phyloP scores from a whole-genome alignment of 2,888 invertebrate species.

The Sarcophaga carnaria region DNA sequence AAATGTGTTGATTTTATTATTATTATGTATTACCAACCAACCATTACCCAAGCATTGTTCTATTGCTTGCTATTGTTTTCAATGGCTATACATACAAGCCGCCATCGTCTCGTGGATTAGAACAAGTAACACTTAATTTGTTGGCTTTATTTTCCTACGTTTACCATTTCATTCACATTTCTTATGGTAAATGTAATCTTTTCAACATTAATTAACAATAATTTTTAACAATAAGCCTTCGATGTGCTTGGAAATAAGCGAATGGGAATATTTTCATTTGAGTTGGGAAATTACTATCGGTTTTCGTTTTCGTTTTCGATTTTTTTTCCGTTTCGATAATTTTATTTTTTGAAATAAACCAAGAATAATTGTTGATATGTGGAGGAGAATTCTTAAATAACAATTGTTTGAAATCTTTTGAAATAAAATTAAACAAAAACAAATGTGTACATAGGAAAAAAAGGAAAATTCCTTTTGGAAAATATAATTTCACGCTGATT shows the following conservation, averaged over 20 bases:
- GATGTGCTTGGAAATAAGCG: not conserved
- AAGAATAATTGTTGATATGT: conserved; percentile 33
- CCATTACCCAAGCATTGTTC: conserved; percentile 2
- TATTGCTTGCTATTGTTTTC: conserved; percentile 8
- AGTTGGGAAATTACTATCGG: not conserved
- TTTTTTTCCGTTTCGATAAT: not conserved
- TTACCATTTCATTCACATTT: conserved; percentile 11
- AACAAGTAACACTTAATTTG: conserved; percentile 64
- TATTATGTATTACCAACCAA: conserved; percentile 4
- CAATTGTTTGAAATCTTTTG: conserved; percentile 26
- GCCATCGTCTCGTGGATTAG: conserved; percentile 27
- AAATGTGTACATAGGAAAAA: not conserved
- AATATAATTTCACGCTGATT: conserved; percentile 59
- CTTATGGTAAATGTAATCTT: conserved; percentile 51
- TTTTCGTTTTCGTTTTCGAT: not conserved
- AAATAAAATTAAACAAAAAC: not conserved
- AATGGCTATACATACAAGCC: not conserved
- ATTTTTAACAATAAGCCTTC: conserved; percentile 37
- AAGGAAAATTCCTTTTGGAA: conserved; percentile 19
- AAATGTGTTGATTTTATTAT: conserved; percentile 60
- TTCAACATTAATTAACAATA: conserved; percentile 55
- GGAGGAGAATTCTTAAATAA: conserved; percentile 46
- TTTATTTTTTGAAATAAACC: conserved; percentile 10
- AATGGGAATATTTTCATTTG: conserved; percentile 14
- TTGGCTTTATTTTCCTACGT: conserved; percentile 5